These are phyloP conservation scores for Calliopsis andreniformis DNA, from an alignment of 1,140 invertebrate genomes.

Conservation along the genomic window DNA sequence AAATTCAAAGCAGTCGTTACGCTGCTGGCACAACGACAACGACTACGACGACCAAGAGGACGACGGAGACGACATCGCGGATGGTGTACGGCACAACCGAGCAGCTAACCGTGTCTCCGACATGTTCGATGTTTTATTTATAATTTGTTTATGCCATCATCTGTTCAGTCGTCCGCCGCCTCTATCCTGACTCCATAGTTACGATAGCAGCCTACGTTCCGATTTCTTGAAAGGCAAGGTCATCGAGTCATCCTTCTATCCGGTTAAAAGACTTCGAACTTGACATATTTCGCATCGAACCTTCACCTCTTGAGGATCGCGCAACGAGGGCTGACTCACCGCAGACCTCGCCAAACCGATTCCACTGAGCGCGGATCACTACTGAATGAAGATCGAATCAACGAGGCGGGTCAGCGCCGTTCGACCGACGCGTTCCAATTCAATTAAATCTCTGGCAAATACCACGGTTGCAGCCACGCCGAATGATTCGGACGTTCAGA, in stretches of 20 bases:
- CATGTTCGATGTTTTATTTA: slow-evolving; percentile 78
- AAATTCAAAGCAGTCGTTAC: slow-evolving; percentile 79
- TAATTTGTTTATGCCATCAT: slow-evolving; percentile 77
- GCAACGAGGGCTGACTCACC: neutral
- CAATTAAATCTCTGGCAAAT: slow-evolving; percentile 47
- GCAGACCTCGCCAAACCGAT: neutral
- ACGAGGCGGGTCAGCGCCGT: neutral
- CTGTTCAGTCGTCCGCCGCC: slow-evolving; percentile 49
- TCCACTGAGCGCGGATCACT: neutral
- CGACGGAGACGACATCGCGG: slow-evolving; percentile 34
- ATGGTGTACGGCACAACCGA: slow-evolving; percentile 13
- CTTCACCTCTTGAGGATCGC: too few species aligned
- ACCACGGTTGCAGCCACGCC: slow-evolving; percentile 8
- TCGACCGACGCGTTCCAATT: slow-evolving; percentile 10
- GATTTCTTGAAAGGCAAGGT: neutral
- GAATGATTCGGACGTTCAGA: slow-evolving; percentile 12
- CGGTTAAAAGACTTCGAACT: too few species aligned
- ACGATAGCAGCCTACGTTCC: neutral
- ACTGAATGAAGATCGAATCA: slow-evolving; percentile 24
- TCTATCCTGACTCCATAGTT: slow-evolving; percentile 23
- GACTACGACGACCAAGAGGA: slow-evolving; percentile 41
- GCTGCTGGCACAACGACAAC: slow-evolving; percentile 67
- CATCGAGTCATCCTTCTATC: too few species aligned
- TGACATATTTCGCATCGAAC: too few species aligned
- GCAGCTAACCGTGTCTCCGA: slow-evolving; percentile 33